Percentiles rank a stretch among this genome's conserved stretches.
Evolutionary conservation across 2,113 vertebrate genomes (phyloP).

Genomic region (Toxostoma redivivum): DNA sequence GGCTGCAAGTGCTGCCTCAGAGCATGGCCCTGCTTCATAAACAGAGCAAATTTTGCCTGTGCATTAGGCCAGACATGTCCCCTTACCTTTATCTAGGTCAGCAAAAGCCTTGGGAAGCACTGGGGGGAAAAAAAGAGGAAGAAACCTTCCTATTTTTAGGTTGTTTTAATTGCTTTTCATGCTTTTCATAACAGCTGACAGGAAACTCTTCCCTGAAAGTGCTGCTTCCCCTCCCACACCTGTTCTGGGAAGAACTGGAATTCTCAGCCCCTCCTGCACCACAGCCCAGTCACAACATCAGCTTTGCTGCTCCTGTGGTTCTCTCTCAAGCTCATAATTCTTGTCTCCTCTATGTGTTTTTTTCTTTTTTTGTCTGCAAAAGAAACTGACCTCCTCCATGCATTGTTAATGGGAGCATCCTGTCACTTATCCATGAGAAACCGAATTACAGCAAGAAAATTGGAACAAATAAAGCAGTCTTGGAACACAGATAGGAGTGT

Average conservation of each 20-base stretch:
- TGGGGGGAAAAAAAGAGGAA: background rate
- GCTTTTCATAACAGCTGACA: background rate
- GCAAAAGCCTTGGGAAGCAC: background rate
- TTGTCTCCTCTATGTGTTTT: background rate
- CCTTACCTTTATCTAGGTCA: background rate
- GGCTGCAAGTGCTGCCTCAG: background rate
- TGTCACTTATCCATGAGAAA: background rate
- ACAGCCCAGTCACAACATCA: background rate
- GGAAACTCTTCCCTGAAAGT: background rate
- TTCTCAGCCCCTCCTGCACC: background rate
- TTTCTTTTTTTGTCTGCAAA: background rate
- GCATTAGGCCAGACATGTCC: background rate
- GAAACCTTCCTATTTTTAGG: background rate
- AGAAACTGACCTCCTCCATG: background rate
- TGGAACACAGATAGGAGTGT: background rate
- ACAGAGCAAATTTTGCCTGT: background rate
- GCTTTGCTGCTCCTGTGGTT: background rate
- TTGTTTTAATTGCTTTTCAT: background rate
- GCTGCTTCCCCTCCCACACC: background rate
- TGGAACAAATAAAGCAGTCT: background rate
- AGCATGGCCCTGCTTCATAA: background rate
- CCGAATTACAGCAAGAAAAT: background rate
- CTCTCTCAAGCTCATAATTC: background rate
- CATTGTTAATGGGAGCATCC: background rate
- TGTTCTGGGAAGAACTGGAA: background rate